Percentiles rank a stretch among this genome's conserved stretches.
phyloP scores from a whole-genome alignment of 1,140 invertebrate genomes.

The Bicyclus anynana region DNA sequence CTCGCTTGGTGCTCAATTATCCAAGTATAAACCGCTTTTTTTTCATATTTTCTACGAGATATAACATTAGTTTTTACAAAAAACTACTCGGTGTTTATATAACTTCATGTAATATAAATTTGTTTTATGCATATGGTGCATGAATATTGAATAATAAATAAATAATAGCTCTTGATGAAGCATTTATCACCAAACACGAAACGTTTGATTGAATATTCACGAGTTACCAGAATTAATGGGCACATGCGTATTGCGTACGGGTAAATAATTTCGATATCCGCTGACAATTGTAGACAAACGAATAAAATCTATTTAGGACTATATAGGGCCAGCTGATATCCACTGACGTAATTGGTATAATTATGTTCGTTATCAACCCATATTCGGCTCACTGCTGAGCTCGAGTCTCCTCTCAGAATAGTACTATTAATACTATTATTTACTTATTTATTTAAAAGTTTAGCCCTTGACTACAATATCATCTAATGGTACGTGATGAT shows the following conservation, averaged over 20 bases:
- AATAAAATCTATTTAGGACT: neutral
- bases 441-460: too few relatives aligned
- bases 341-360: neutral
- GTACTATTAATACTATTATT: too few relatives aligned
- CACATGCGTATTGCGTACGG: too few relatives aligned
- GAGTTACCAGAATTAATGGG: neutral
- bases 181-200: slow-evolving; percentile 3
- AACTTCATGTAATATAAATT: neutral
- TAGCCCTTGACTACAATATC: too few relatives aligned
- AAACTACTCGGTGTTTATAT: neutral
- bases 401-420: too few relatives aligned
- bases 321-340: neutral
- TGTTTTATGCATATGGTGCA: neutral
- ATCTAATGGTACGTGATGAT: too few relatives aligned
- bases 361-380: too few relatives aligned
- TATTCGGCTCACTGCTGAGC: too few relatives aligned
- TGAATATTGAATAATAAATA: neutral
- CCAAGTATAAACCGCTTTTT: too few relatives aligned
- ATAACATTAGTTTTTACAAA: too few relatives aligned
- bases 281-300: neutral
- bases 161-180: neutral
- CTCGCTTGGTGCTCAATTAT: too few relatives aligned
- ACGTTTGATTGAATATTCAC: slow-evolving; percentile 1
- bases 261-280: neutral
- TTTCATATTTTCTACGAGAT: too few relatives aligned